Conservation (phyloP, 2,888 invertebrate genomes). For the Troilus luridus region DNA sequence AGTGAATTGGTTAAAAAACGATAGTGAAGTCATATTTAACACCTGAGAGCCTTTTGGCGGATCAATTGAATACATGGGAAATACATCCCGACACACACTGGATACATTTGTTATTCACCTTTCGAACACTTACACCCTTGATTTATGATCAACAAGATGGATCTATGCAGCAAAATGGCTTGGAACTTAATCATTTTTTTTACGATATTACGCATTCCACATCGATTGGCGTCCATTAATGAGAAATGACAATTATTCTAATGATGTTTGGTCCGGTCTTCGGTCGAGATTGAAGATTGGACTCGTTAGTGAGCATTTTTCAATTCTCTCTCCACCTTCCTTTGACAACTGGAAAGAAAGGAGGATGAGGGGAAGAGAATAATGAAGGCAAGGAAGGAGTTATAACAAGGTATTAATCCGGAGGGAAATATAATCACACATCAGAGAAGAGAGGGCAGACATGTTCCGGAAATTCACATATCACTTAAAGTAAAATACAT, state of each 20-base stretch:
- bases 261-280: not conserved
- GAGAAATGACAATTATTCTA: not conserved
- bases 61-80: conserved; percentile 43
- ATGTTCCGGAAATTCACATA: too few species aligned
- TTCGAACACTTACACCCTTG: not conserved
- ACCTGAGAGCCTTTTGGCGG: not conserved
- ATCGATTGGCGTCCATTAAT: not conserved
- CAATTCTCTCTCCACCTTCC: not conserved
- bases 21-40: not conserved
- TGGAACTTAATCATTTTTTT: not conserved
- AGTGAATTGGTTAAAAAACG: not conserved
- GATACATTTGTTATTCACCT: conserved; percentile 17
- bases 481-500: too few species aligned
- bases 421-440: not conserved
- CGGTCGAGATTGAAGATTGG: too few species aligned
- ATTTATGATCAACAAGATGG: not conserved
- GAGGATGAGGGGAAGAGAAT: not conserved
- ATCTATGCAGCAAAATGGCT: not conserved
- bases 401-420: not conserved
- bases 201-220: not conserved
- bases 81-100: conserved; percentile 8
- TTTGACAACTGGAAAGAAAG: not conserved
- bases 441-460: too few species aligned
- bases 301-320: not conserved
- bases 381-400: not conserved